phyloP scores from a whole-genome alignment of 2,797 vertebrate genomes.

The Enteromius radiatus region DNA sequence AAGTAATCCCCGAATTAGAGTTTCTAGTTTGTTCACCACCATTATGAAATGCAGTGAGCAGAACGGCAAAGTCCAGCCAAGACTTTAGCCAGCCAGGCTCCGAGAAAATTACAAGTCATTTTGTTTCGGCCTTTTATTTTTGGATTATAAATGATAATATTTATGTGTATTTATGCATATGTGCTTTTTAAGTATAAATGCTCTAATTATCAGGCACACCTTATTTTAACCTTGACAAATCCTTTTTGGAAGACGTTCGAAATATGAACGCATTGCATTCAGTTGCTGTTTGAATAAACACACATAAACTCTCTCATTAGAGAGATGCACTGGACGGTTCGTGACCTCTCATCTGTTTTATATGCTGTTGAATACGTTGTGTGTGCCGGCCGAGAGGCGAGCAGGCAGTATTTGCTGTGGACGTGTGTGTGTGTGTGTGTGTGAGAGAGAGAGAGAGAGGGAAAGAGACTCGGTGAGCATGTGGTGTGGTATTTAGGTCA shows the following conservation, averaged over 20 bases:
- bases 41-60: constrained; percentile 31
- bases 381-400: not conserved
- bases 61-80: constrained; percentile 33
- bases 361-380: constrained; percentile 8
- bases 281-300: constrained; percentile 1
- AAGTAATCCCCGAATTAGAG: constrained; percentile 27
- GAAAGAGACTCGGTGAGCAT: constrained; percentile 42
- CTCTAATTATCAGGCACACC: constrained; percentile 41
- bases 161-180: constrained; percentile 21
- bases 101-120: constrained; percentile 33
- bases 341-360: constrained; percentile 32
- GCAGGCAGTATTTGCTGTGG: not conserved
- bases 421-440: constrained; percentile 32
- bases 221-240: constrained; percentile 15
- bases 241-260: not conserved
- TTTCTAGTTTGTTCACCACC: constrained; percentile 26
- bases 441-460: constrained; percentile 24
- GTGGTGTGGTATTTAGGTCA: constrained; percentile 63
- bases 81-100: constrained; percentile 29
- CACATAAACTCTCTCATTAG: constrained; percentile 19
- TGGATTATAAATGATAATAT: constrained; percentile 46
- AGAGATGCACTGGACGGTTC: constrained; percentile 27
- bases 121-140: constrained; percentile 35
- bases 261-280: not conserved
- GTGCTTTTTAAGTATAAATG: constrained; percentile 8